Conservation (phyloP, 2,888 invertebrate species). For the Linnaemya tessellans region DNA sequence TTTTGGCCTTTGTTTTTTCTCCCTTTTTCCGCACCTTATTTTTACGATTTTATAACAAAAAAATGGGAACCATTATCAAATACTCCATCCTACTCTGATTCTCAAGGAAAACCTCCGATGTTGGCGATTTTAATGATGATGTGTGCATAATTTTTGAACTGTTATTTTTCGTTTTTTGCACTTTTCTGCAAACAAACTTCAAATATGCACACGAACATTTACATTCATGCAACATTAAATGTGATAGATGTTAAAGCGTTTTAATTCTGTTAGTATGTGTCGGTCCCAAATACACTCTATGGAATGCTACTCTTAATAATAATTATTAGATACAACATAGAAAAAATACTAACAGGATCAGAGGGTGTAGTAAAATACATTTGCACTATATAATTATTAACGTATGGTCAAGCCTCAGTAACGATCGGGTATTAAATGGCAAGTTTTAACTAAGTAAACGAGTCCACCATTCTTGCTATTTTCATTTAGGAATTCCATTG, state of each 20-base stretch:
- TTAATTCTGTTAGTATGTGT: not conserved
- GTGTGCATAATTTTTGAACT: conserved; percentile 69
- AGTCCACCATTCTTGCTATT: too few species aligned
- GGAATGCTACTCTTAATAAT: too few species aligned
- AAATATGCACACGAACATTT: not conserved
- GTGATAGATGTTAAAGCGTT: not conserved
- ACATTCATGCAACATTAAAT: not conserved
- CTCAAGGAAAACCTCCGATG: conserved; percentile 13
- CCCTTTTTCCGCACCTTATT: too few species aligned
- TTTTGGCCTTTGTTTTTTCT: conserved; percentile 15
- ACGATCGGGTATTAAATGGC: too few species aligned
- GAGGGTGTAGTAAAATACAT: too few species aligned
- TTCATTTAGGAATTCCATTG: too few species aligned
- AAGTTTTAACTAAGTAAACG: too few species aligned
- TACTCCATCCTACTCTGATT: conserved; percentile 7
- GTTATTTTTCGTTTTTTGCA: conserved; percentile 15
- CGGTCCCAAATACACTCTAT: not conserved
- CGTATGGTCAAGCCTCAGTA: too few species aligned
- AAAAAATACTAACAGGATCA: too few species aligned
- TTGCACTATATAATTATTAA: too few species aligned
- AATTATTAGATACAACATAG: too few species aligned
- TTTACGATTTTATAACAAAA: conserved; percentile 45
- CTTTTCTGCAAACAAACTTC: conserved; percentile 23
- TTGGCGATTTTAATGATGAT: conserved; percentile 63
- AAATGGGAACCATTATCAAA: conserved; percentile 55